Evolutionary conservation across 2,797 vertebrate species (phyloP).

Genomic region (Miichthys miiuy): DNA sequence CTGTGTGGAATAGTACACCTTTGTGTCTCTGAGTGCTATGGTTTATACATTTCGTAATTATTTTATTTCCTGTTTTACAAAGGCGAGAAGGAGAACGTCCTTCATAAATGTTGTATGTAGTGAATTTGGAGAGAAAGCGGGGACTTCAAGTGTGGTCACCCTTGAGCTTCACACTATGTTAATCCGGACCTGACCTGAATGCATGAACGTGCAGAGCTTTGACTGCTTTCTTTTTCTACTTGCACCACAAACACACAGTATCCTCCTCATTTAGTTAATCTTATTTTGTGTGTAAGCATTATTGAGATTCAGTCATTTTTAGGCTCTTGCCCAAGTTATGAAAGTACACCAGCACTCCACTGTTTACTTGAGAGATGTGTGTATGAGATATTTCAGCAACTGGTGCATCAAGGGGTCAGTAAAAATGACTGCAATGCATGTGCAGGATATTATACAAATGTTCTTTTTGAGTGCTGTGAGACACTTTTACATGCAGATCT

Average conservation of each 20-base stretch:
- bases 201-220: conserved; percentile 18
- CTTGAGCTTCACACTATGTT: too few species aligned
- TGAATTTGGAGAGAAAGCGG: too few species aligned
- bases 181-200: neutral
- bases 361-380: conserved; percentile 1
- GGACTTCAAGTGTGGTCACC: too few species aligned
- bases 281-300: conserved; percentile 12
- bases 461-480: neutral
- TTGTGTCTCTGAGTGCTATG: too few species aligned
- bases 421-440: neutral
- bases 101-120: too few species aligned
- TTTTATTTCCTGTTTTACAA: too few species aligned
- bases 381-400: neutral
- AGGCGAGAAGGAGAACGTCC: too few species aligned
- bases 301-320: conserved; percentile 27
- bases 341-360: conserved; percentile 18
- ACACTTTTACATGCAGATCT: neutral
- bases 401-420: neutral
- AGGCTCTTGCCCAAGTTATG: conserved; percentile 30
- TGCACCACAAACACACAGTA: conserved; percentile 3
- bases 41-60: too few species aligned
- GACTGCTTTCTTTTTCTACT: neutral
- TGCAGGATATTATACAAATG: too few species aligned
- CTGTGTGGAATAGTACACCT: too few species aligned
- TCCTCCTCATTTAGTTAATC: conserved; percentile 11